Conservation (phyloP, 92 coral and sea anemone species). For the Parazoanthus swiftii region DNA sequence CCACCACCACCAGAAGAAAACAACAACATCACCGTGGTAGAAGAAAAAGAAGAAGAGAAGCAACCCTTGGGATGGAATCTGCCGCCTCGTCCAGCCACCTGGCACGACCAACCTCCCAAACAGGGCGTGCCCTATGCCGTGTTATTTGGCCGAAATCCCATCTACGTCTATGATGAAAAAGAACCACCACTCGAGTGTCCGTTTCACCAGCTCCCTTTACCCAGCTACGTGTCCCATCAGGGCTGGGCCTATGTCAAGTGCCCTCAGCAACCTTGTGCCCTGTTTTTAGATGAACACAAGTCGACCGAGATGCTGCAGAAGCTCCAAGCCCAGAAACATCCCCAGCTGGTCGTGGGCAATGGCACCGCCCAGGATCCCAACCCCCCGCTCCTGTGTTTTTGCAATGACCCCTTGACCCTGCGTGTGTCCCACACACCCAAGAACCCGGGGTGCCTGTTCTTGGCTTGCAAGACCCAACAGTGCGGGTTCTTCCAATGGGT, state of each 20-base stretch:
- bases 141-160: conserved; percentile 6
- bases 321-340: conserved; percentile 13
- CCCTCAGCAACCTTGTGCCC: neutral
- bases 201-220: neutral
- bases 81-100: neutral
- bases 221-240: neutral
- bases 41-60: neutral
- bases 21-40: neutral
- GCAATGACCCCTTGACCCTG: conserved; percentile 15
- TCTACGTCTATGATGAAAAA: conserved; percentile 17
- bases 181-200: conserved; percentile 22
- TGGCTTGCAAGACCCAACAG: conserved; percentile 32
- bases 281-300: conserved; percentile 6
- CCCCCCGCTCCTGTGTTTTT: conserved; percentile 19
- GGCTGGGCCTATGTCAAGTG: conserved; percentile 25
- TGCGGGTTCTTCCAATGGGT: conserved; percentile 37
- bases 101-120: neutral
- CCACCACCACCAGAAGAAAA: neutral
- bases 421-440: conserved; percentile 14
- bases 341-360: conserved; percentile 8
- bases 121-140: neutral
- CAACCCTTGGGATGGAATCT: neutral
- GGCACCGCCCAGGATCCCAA: conserved; percentile 16
- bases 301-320: conserved; percentile 10
- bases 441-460: conserved; percentile 3